Percentiles rank a stretch among this genome's conserved stretches.
Evolutionary conservation across 2,888 invertebrate genomes (phyloP).

Genomic region (Cosmopolites sordidus): DNA sequence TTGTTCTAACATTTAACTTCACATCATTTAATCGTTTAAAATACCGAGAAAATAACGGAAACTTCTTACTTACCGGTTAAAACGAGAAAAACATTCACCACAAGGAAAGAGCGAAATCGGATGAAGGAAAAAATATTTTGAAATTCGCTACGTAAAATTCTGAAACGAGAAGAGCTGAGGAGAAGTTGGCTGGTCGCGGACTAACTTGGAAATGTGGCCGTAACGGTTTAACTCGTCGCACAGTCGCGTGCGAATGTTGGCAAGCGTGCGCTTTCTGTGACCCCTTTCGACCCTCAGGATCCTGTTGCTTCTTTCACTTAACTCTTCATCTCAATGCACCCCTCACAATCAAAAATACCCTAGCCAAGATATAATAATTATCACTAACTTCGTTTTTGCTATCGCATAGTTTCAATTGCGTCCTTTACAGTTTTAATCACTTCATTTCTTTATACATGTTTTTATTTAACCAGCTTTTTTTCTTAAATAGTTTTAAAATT

Average conservation of each 20-base stretch:
- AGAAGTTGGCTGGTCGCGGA: conserved; percentile 37
- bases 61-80: neutral
- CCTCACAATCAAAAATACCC: conserved; percentile 17
- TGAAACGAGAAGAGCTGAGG: conserved; percentile 19
- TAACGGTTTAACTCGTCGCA: conserved; percentile 44
- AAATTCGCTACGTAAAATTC: conserved; percentile 5
- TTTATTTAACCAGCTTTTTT: no score
- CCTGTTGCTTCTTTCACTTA: conserved; percentile 49
- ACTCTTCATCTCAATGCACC: conserved; percentile 45
- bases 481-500: no score
- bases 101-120: neutral
- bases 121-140: neutral
- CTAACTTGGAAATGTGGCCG: conserved; percentile 44
- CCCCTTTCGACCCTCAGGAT: conserved; percentile 48
- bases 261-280: conserved; percentile 52
- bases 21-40: neutral
- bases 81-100: neutral
- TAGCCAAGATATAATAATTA: neutral
- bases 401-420: no score
- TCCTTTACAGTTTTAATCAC: no score
- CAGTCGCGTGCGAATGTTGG: conserved; percentile 47
- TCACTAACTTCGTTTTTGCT: neutral
- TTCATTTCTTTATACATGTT: no score
- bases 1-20: neutral
- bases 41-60: neutral